Percentiles rank a stretch among this genome's conserved stretches.
These are phyloP conservation scores for Albula goreensis DNA, from an alignment of 2,113 vertebrate genomes.

Conservation along the genomic window DNA sequence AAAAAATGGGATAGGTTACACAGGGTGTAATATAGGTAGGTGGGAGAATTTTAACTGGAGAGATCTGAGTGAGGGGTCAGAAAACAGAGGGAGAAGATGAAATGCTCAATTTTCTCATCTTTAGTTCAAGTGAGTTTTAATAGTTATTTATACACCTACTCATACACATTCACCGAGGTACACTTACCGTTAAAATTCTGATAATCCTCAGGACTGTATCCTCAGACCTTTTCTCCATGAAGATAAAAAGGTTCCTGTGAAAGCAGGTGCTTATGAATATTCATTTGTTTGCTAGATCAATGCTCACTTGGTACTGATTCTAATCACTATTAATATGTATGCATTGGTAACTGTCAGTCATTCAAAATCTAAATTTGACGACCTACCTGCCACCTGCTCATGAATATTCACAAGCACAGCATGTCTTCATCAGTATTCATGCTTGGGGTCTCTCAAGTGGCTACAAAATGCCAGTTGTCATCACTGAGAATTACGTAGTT, in stretches of 20 bases:
- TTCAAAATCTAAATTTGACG: background rate
- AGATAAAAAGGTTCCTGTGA: background rate
- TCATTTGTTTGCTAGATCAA: background rate
- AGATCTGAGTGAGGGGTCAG: too few species aligned
- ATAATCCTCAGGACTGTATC: background rate
- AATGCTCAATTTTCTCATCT: background rate
- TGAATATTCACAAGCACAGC: background rate
- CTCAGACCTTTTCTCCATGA: background rate
- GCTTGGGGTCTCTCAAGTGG: background rate
- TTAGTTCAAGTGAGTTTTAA: background rate
- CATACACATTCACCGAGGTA: too few species aligned
- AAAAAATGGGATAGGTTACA: background rate
- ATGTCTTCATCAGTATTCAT: background rate
- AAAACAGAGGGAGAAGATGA: background rate
- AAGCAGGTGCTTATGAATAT: constrained; percentile 7
- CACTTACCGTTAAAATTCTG: background rate
- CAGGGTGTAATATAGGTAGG: background rate
- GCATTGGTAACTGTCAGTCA: background rate
- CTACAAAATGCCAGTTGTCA: too few species aligned
- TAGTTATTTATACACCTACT: background rate
- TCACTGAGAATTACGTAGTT: too few species aligned
- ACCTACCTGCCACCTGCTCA: background rate
- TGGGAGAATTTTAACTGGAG: background rate
- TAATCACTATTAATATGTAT: background rate
- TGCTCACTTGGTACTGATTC: background rate